Evolutionary conservation across 2,113 vertebrate species (phyloP), one percentile per base, ranked within the genome.

Genomic region (Spea bombifrons): DNA sequence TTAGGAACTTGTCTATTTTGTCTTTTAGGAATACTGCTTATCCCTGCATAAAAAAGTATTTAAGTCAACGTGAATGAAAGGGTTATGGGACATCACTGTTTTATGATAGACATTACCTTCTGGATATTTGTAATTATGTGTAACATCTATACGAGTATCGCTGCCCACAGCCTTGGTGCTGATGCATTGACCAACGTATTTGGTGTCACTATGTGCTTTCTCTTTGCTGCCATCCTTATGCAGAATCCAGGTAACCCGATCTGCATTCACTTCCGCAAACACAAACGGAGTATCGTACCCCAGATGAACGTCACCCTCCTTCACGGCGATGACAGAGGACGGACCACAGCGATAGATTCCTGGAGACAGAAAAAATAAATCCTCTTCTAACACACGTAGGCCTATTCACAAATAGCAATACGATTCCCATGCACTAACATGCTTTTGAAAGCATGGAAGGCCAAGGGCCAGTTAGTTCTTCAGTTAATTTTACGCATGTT

Each of bases 231-330:
- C 90, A 1, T 93, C 88, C 3, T 78, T 80, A 0, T 86, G 70
- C 0, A 88, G 82, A 83, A 92, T 72, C 95, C 94, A 96, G 13
- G 88, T 86, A 0, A 93, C 84, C 0, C 84, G 87, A 83, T 96
- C 94, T 0, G 93, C 94, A 0, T 96, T 97, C 83, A 97, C 95
- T 83, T 94, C 94, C 0, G 94, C 92, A 5, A 87, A 94, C 81
- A 94, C 90, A 77, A 95, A 94, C 0, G 92, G 87, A 45, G 88
- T 85, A 44, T 95, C 94, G 0, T 94, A 96, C 53, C 90, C 87
- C 50, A 92, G 48, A 13, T 93, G 7, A 4, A 89, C 82, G 3
- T 94, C 85, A 55, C 96, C 96, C 52, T 89, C 85, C n/a, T 78
- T 88, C 65, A 97, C 83, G 81, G 94, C 94, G 74, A 49, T 88